Evolutionary conservation across 2,797 vertebrate species (phyloP), one percentile per base, ranked within the genome.

Genomic region (Semotilus atromaculatus): DNA sequence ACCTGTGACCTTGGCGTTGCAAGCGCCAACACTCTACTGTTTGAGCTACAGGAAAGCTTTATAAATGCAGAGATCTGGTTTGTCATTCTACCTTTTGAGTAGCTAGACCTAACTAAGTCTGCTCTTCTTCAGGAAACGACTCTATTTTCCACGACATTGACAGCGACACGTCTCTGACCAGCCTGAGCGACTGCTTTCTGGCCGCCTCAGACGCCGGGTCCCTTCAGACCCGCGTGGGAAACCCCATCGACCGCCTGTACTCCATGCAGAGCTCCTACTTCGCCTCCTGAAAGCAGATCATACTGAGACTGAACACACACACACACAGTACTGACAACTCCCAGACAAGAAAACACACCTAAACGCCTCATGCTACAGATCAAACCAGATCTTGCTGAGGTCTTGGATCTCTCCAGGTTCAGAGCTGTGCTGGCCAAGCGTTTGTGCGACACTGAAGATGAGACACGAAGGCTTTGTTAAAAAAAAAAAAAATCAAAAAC

Each of bases 221-320:
- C 90, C 92, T 97, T 91, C 97, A 97, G 91, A 92, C 94, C 82
- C 94, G 94, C 4, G 94, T 95, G 89, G 96, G 96, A 86, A 98
- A 97, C 85, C 97, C 97, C 85, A 98, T 97, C 82, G 96, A 97
- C 93, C 95, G 95, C 90, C 96, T 99, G 89, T 97, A 97, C 92
- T 98, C 97, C 93, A 98, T 98, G 97, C 97, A 99, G 94, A 98
- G 93, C 92, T 98, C 97, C 19, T 99, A 98, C 93, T 98, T 98
- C 85, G 95, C 97, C 88, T 97, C 97, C 93, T 98, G 96, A 98
- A 94, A 88, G 81, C n/a, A 67, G 85, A 21, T 1, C 60, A 31
- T 2, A 64, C 18, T 14, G 14, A 34, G 23, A 29, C 64, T 62
- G 43, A 77, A 66, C 45, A 72, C 21, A n/a, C 51, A 29, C 84